Percentiles rank a stretch among this genome's conserved stretches.
These are phyloP conservation scores for Nezara viridula DNA, from an alignment of 2,888 invertebrate genomes.

Conservation along the genomic window DNA sequence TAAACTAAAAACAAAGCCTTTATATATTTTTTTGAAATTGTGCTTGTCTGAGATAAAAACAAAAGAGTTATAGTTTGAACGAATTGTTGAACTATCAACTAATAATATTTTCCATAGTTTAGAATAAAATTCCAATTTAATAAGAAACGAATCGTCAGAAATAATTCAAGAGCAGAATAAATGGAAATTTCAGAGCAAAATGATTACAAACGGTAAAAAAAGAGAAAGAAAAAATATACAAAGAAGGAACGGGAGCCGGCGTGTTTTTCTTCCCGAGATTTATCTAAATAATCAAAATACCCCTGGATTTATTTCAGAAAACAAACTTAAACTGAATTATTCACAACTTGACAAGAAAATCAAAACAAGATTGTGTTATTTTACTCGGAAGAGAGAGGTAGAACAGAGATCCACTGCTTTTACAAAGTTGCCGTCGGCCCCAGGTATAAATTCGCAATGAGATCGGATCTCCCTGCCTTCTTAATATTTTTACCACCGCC, in stretches of 20 bases:
- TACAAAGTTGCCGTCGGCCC: slow-evolving; percentile 3
- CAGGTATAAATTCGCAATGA: slow-evolving; percentile 33
- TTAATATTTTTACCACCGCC: slow-evolving; percentile 24
- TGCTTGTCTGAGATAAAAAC: too few species aligned
- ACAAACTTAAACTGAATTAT: slow-evolving; percentile 23
- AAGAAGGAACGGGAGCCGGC: background rate
- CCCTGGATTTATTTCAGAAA: background rate
- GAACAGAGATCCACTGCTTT: background rate
- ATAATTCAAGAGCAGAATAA: background rate
- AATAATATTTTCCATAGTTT: background rate
- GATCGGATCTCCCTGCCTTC: background rate
- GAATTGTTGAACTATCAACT: too few species aligned
- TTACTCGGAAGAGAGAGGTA: background rate
- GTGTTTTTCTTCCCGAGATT: background rate
- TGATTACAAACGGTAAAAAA: background rate
- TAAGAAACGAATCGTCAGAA: background rate
- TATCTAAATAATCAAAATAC: slow-evolving; percentile 32
- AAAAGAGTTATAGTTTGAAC: too few species aligned
- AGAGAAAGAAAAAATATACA: background rate
- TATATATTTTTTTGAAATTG: too few species aligned
- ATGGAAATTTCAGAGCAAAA: background rate
- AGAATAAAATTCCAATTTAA: background rate
- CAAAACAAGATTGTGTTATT: slow-evolving; percentile 35
- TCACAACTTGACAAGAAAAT: slow-evolving; percentile 26
- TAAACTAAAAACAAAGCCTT: too few species aligned